Conservation (phyloP, 2,113 vertebrate genomes). For the Pyxicephalus adspersus region DNA sequence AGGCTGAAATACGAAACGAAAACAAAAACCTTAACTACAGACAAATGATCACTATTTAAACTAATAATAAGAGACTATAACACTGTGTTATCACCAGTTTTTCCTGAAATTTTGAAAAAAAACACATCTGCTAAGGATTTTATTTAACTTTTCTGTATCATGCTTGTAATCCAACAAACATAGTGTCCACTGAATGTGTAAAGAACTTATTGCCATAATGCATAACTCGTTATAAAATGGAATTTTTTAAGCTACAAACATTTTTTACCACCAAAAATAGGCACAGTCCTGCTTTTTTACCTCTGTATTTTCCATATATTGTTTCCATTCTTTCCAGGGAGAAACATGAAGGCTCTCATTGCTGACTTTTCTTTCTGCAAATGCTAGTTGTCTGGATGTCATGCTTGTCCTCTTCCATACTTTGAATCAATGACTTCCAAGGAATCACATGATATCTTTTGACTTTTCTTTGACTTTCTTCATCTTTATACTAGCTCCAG, state of each 20-base stretch:
- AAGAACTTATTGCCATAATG: neutral
- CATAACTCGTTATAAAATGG: neutral
- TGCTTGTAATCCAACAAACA: neutral
- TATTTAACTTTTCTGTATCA: conserved; percentile 16
- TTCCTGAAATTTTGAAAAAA: neutral
- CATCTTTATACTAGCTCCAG: too few relatives aligned
- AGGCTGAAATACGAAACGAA: neutral
- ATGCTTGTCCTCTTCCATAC: too few relatives aligned
- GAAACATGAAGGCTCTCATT: too few relatives aligned
- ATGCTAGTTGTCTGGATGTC: too few relatives aligned
- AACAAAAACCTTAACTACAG: neutral
- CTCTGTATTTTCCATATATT: too few relatives aligned
- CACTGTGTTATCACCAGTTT: neutral
- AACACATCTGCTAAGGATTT: neutral
- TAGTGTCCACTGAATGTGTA: neutral
- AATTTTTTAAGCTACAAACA: neutral
- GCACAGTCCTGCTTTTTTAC: too few relatives aligned
- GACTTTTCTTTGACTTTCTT: too few relatives aligned
- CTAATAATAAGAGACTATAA: conserved; percentile 8
- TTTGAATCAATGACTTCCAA: too few relatives aligned
- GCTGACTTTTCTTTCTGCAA: too few relatives aligned
- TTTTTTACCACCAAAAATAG: too few relatives aligned
- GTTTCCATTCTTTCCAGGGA: too few relatives aligned
- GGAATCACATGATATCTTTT: too few relatives aligned
- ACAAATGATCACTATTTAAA: conserved; percentile 9